These are phyloP conservation scores for Chorisops tibialis DNA, from an alignment of 2,888 invertebrate species.

Conservation along the genomic window DNA sequence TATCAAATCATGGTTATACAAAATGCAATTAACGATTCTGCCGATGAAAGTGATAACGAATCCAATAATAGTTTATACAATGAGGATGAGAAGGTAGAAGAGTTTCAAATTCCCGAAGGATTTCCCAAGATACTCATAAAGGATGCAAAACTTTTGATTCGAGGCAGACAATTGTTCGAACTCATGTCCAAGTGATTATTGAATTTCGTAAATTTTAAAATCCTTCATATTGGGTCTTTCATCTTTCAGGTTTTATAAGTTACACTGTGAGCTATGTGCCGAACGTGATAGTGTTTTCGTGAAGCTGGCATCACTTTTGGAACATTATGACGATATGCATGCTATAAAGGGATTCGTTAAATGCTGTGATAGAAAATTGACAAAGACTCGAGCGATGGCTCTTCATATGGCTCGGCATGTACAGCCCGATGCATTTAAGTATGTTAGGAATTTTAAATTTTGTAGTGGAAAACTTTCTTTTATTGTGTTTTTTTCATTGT, in stretches of 20 bases:
- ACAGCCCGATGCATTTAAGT: constrained; percentile 37
- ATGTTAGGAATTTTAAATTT: too few relatives aligned
- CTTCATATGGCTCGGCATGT: constrained; percentile 37
- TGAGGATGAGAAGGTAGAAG: neutral
- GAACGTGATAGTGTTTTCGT: constrained; percentile 21
- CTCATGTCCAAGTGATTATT: constrained; percentile 31
- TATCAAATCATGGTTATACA: constrained; percentile 11
- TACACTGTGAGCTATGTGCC: constrained; percentile 34
- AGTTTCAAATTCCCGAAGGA: neutral
- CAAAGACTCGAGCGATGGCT: constrained; percentile 33
- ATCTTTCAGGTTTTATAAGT: constrained; percentile 32
- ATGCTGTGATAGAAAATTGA: constrained; percentile 35
- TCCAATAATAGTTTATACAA: constrained; percentile 18
- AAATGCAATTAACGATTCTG: neutral
- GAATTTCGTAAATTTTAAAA: neutral
- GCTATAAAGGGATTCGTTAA: constrained; percentile 34
- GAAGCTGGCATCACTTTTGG: constrained; percentile 27
- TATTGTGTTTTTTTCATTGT: neutral
- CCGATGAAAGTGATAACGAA: constrained; percentile 4
- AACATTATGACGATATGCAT: constrained; percentile 34
- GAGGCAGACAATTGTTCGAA: constrained; percentile 30
- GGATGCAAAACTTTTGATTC: constrained; percentile 32
- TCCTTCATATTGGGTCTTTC: neutral
- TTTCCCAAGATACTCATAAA: constrained; percentile 34
- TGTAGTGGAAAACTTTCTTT: neutral